Percentiles rank a stretch among this genome's conserved stretches.
These are phyloP conservation scores for Anser brachyrhynchus DNA, from an alignment of 2,113 vertebrate genomes.

Conservation along the genomic window DNA sequence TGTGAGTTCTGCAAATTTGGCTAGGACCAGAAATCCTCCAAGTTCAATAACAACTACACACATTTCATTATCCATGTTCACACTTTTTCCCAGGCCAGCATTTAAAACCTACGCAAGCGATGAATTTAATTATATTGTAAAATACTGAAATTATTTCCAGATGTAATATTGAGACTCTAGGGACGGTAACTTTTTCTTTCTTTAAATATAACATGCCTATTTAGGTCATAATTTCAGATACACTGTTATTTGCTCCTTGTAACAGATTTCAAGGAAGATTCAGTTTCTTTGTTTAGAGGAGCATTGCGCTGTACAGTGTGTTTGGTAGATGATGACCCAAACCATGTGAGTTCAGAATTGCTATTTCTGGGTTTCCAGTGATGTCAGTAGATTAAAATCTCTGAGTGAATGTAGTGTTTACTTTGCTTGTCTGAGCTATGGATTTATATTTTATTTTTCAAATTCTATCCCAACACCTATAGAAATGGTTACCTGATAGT, in stretches of 20 bases:
- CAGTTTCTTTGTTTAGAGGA: background rate
- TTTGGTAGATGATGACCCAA: background rate
- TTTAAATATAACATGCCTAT: background rate
- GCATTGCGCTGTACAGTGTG: background rate
- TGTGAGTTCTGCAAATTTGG: conserved; percentile 25
- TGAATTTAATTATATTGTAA: conserved; percentile 26
- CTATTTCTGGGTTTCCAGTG: background rate
- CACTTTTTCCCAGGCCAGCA: background rate
- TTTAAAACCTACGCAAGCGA: conserved; percentile 32
- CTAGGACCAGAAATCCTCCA: conserved; percentile 13
- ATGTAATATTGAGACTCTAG: background rate
- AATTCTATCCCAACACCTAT: background rate
- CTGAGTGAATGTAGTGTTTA: background rate
- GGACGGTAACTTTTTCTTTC: background rate
- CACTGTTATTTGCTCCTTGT: background rate
- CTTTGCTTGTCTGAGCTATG: background rate
- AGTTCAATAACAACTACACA: conserved; percentile 18
- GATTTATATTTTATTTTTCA: background rate
- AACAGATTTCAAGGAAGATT: background rate
- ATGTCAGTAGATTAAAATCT: background rate
- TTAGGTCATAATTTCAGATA: background rate
- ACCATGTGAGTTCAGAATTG: background rate
- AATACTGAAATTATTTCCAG: conserved; percentile 23
- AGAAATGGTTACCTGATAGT: background rate
- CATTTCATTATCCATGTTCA: conserved; percentile 21